These are phyloP conservation scores for Sicus ferrugineus DNA, from an alignment of 2,888 invertebrate genomes.

Conservation along the genomic window DNA sequence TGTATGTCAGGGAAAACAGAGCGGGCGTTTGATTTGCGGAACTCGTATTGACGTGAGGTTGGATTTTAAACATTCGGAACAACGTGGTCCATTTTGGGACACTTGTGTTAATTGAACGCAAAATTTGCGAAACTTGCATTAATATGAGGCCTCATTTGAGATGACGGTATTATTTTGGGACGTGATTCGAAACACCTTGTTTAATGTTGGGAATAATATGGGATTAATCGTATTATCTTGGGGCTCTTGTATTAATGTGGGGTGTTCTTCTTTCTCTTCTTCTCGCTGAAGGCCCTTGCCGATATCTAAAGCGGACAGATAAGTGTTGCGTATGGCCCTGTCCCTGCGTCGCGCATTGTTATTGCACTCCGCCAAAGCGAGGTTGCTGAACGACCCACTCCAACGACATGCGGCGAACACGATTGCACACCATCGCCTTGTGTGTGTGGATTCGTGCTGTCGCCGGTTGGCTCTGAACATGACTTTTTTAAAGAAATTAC, in stretches of 20 bases:
- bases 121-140: no score
- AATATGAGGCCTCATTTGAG: no score
- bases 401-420: conserved; percentile 7
- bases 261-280: not conserved
- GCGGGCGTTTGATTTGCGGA: no score
- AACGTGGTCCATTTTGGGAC: no score
- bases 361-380: conserved; percentile 51
- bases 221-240: no score
- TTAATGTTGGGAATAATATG: no score
- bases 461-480: conserved; percentile 23
- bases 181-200: no score
- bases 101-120: no score
- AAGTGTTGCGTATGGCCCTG: conserved; percentile 42
- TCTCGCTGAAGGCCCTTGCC: conserved; percentile 42
- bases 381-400: conserved; percentile 44
- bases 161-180: no score
- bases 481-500: conserved; percentile 30
- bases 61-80: no score
- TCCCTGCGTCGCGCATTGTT: conserved; percentile 57
- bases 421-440: not conserved
- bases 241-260: not conserved
- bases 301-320: conserved; percentile 43
- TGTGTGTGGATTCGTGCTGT: not conserved
- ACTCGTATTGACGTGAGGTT: no score
- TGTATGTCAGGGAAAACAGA: no score